These are phyloP conservation scores for Brachyopa scutellaris DNA, from an alignment of 2,888 invertebrate species.

Conservation along the genomic window DNA sequence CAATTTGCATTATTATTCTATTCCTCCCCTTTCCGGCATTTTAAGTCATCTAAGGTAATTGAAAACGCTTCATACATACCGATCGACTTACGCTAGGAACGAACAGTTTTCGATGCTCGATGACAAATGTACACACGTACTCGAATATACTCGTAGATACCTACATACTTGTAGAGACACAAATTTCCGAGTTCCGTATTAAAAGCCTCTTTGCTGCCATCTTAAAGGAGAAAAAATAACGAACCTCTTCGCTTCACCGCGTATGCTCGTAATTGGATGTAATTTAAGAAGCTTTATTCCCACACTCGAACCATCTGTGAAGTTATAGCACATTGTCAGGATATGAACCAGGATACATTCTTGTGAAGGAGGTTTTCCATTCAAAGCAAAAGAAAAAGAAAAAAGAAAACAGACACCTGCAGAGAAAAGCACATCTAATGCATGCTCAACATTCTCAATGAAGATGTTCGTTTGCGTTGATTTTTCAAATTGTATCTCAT, in stretches of 20 bases:
- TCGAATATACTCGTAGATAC: too few relatives aligned
- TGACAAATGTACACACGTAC: too few relatives aligned
- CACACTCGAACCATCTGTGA: not conserved
- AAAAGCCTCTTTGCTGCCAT: conserved; percentile 2
- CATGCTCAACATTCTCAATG: not conserved
- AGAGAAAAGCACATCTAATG: not conserved
- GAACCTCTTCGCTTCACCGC: not conserved
- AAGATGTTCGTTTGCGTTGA: not conserved
- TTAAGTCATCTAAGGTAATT: conserved; percentile 12
- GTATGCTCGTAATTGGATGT: conserved; percentile 36
- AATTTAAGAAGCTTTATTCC: conserved; percentile 36
- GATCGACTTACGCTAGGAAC: not conserved
- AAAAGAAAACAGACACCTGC: too few relatives aligned
- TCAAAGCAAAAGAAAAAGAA: too few relatives aligned
- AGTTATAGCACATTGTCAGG: not conserved
- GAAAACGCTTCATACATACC: not conserved
- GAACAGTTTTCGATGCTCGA: not conserved
- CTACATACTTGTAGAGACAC: not conserved
- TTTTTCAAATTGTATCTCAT: conserved; percentile 42
- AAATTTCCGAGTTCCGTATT: conserved; percentile 12
- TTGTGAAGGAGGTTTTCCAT: too few relatives aligned
- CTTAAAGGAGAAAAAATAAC: not conserved
- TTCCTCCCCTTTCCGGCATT: not conserved
- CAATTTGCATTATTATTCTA: not conserved
- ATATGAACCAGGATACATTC: too few relatives aligned